A percentile compares a stretch with the other conserved stretches of the same genome.
phyloP scores from a whole-genome alignment of 2,113 vertebrate species.

The Ciconia stormi region DNA sequence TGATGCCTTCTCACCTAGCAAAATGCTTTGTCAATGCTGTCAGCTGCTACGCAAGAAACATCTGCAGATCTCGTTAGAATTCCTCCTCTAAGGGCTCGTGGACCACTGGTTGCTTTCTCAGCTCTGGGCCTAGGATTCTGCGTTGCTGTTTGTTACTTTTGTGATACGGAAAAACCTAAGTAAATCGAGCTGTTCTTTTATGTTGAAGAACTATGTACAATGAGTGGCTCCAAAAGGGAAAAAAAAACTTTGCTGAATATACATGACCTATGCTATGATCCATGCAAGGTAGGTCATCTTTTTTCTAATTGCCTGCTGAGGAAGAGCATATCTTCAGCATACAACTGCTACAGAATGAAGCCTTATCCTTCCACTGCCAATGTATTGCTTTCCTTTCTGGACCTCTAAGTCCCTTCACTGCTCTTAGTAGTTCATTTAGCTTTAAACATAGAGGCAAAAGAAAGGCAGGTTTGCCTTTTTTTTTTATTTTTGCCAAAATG shows the following conservation, averaged over 20 bases:
- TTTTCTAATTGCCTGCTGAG: neutral
- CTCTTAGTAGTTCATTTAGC: neutral
- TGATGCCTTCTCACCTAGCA: neutral
- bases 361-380: neutral
- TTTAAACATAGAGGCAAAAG: neutral
- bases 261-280: no score
- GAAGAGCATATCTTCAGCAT: neutral
- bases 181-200: neutral
- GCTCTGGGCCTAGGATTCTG: neutral
- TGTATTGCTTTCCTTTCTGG: neutral
- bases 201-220: neutral
- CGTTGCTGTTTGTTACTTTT: neutral
- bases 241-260: neutral
- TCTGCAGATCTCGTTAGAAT: neutral
- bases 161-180: neutral
- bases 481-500: no score
- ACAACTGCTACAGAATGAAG: neutral
- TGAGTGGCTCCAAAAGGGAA: neutral
- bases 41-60: neutral
- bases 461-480: neutral
- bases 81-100: neutral
- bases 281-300: fast-evolving
- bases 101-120: neutral
- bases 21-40: neutral
- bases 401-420: neutral